Percentiles rank a stretch among this genome's conserved stretches.
These are phyloP conservation scores for Rhagoletis zephyria DNA, from an alignment of 1,140 invertebrate species.

Conservation along the genomic window DNA sequence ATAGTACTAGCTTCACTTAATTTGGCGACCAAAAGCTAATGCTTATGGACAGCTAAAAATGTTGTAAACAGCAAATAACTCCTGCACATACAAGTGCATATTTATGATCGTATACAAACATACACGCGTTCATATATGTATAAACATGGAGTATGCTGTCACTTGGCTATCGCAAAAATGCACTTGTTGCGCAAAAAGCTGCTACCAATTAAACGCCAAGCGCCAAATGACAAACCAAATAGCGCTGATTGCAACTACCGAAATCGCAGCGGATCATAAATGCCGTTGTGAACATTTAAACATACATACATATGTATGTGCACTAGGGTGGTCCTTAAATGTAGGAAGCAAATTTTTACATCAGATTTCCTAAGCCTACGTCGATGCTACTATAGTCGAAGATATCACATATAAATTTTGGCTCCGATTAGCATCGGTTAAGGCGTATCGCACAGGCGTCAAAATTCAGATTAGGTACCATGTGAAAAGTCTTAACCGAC, in stretches of 20 bases:
- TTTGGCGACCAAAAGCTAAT: neutral
- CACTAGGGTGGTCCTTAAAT: too few species aligned
- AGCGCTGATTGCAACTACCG: slow-evolving; percentile 35
- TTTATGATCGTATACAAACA: neutral
- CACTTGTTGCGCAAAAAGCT: slow-evolving; percentile 34
- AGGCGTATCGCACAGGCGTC: too few species aligned
- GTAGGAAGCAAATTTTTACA: too few species aligned
- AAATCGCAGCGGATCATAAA: slow-evolving; percentile 1
- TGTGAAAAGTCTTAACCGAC: too few species aligned
- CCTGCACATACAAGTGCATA: neutral
- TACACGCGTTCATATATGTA: neutral
- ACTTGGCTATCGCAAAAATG: neutral
- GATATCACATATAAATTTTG: too few species aligned
- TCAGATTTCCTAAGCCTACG: too few species aligned
- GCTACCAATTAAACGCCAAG: slow-evolving; percentile 14
- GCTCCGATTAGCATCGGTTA: too few species aligned
- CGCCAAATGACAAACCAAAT: slow-evolving; percentile 24
- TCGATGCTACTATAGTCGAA: too few species aligned
- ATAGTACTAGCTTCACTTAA: neutral
- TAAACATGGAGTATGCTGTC: neutral
- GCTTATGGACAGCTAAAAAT: neutral
- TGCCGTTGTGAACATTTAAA: neutral
- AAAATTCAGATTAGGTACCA: too few species aligned
- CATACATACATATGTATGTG: neutral
- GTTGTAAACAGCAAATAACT: neutral